These are phyloP conservation scores for Agrotis segetum DNA, from an alignment of 2,888 invertebrate species.

Conservation along the genomic window DNA sequence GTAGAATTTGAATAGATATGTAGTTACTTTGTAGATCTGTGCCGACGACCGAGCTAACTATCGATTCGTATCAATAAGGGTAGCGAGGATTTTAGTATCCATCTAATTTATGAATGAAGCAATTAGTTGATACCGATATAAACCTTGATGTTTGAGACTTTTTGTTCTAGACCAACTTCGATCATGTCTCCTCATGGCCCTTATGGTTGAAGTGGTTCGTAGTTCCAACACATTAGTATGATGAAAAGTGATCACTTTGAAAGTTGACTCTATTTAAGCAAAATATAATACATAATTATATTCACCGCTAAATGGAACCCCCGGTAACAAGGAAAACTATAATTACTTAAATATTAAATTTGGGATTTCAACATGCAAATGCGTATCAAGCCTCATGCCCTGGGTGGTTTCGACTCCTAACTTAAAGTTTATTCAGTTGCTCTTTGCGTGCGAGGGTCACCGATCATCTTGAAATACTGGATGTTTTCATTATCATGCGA, in stretches of 20 bases:
- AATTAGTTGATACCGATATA: conserved; percentile 18
- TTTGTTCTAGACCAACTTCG: not conserved
- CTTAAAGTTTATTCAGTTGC: too few relatives aligned
- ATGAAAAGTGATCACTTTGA: not conserved
- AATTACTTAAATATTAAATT: not conserved
- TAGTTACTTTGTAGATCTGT: conserved; percentile 1
- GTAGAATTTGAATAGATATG: not conserved
- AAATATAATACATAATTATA: too few relatives aligned
- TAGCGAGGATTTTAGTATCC: not conserved
- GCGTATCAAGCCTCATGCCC: not conserved
- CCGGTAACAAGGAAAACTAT: not conserved
- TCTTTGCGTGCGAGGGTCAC: too few relatives aligned
- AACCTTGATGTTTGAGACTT: not conserved
- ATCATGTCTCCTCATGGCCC: not conserved
- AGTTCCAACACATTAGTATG: not conserved
- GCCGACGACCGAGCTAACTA: conserved; percentile 12
- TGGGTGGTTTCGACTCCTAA: too few relatives aligned
- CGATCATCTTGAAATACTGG: not conserved
- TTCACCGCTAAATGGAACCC: not conserved
- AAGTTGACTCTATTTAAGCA: too few relatives aligned
- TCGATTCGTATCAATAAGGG: conserved; percentile 23
- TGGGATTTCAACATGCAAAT: not conserved
- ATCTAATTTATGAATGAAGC: conserved; percentile 38
- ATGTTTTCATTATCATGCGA: not conserved
- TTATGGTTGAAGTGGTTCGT: not conserved